Conservation (phyloP, 2,888 invertebrate species). For the Spisula solida region DNA sequence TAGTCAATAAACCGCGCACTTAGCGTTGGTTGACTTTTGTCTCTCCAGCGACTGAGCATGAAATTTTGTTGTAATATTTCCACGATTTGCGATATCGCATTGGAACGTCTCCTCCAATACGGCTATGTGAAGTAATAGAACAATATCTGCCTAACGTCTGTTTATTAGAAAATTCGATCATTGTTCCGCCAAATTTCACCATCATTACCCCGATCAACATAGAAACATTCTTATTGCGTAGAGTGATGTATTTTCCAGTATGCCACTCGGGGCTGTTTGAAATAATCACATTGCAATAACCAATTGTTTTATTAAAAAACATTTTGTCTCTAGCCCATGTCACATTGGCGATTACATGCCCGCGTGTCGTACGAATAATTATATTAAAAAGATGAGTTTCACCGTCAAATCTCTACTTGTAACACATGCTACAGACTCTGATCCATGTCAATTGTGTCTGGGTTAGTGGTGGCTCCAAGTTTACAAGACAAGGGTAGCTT, state of each 20-base stretch:
- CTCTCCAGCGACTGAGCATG: too few relatives aligned
- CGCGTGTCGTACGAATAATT: neutral
- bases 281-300: conserved; percentile 1
- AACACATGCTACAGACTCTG: neutral
- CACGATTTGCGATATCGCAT: too few relatives aligned
- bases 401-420: neutral
- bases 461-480: neutral
- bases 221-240: neutral
- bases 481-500: too few relatives aligned
- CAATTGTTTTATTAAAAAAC: conserved; percentile 3
- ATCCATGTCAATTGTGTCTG: neutral
- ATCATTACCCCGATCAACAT: neutral
- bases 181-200: neutral
- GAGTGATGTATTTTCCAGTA: neutral
- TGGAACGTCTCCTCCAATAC: too few relatives aligned
- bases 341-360: neutral
- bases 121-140: too few relatives aligned
- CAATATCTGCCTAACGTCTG: neutral
- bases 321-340: neutral
- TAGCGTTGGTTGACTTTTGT: too few relatives aligned
- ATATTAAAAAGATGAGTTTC: neutral
- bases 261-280: neutral
- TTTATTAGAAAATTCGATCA: neutral
- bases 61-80: too few relatives aligned
- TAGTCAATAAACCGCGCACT: too few relatives aligned